Evolutionary conservation across 2,888 invertebrate species (phyloP).

Genomic region (Drosophila anceps): DNA sequence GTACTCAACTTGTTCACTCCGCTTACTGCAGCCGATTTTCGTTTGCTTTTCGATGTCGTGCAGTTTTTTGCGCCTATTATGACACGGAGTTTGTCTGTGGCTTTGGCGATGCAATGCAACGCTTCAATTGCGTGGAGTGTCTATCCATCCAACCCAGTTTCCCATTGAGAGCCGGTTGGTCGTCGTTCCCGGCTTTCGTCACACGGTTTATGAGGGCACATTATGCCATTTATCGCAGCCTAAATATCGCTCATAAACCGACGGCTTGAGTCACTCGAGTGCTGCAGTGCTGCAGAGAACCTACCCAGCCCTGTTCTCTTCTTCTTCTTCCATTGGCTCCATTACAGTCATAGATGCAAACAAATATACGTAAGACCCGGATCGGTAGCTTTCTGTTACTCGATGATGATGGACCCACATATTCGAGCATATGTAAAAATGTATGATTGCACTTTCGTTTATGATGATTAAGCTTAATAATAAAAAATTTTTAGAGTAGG

Average conservation of each 20-base stretch:
- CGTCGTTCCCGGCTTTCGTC: constrained; percentile 44
- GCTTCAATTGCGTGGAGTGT: constrained; percentile 72
- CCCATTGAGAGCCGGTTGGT: constrained; percentile 4
- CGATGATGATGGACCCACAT: constrained; percentile 37
- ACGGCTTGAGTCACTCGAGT: constrained; percentile 57
- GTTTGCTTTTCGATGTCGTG: constrained; percentile 50
- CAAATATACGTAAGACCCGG: constrained; percentile 30
- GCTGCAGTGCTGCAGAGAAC: constrained; percentile 20
- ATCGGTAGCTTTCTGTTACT: constrained; percentile 23
- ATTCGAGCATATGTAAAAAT: constrained; percentile 1
- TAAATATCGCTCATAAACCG: constrained; percentile 72
- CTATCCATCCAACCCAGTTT: constrained; percentile 10
- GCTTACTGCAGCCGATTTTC: constrained; percentile 51
- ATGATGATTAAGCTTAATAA: constrained; percentile 49
- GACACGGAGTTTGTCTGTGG: constrained; percentile 58
- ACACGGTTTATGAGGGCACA: constrained; percentile 76
- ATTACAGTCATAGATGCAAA: constrained; percentile 12
- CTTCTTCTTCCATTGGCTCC: neutral
- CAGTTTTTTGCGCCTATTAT: constrained; percentile 76
- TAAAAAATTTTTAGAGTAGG: constrained; percentile 14
- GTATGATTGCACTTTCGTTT: constrained; percentile 51
- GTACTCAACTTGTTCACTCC: constrained; percentile 27
- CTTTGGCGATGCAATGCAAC: constrained; percentile 40
- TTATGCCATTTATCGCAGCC: constrained; percentile 79
- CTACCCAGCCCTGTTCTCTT: constrained; percentile 1